Base-by-base conservation (phyloP, 2,113 vertebrate genomes). In the Grammomys dolichurus region DNA sequence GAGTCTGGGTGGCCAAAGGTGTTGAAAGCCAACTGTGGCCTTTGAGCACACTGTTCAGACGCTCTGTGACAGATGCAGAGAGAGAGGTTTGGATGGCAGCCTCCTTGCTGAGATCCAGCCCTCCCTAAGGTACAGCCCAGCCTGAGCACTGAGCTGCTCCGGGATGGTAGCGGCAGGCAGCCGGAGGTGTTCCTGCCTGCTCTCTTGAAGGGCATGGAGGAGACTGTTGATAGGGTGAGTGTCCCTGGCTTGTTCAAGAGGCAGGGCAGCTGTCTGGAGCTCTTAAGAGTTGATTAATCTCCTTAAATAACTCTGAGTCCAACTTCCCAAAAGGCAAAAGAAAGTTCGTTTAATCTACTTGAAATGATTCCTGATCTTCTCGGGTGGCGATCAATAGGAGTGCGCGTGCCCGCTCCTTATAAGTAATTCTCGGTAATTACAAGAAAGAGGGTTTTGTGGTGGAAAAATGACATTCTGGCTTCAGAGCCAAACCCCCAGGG, bases 281-380 rank as follows among this genome's bases (percentile, higher is more conserved):
- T 97, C 96, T 97, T 97, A 98, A 93, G 97, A 98, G 97, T 97
- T 97, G 98, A 98, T 98, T 98, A 98, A 98, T 98, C 98, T 98
- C 97, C 98, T 98, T 98, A 98, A 98, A 98, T 98, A 98, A 97
- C 97, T 98, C 95, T 54, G 94, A 98, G 97, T 96, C 94, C 43
- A 31, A 98, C 98, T 97, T 98, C 95, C 98, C 97, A 97, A 97
- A 97, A 97, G 96, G 97, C 93, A 92, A 89, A 92, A 96, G 95
- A 98, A 97, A 97, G 96, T 98, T 96, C 97, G 98, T 98, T 98
- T 98, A 98, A 98, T 98, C 98, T 98, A 93, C 98, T 98, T 97
- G 98, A 98, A 99, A 98, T 97, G 97, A 96, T 96, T 97, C 95
- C 96, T 93, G 97, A 97, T 98, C 98, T 98, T 98, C 98, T 98